Evolutionary conservation across 2,888 invertebrate species (phyloP).

Genomic region (Drosophila siamana): DNA sequence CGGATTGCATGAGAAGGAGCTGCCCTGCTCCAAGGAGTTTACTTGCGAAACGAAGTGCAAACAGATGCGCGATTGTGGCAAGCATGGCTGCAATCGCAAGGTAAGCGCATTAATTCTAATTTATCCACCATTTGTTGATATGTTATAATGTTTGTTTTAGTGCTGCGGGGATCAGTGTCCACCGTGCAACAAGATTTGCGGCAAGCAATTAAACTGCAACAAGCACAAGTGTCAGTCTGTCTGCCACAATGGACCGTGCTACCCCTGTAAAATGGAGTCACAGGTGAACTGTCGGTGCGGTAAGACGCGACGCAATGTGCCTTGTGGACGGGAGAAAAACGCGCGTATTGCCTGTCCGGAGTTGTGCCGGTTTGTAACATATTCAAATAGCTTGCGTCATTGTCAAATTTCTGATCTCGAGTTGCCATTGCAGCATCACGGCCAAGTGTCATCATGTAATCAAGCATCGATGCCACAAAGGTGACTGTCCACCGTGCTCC

Average conservation of each 20-base stretch:
- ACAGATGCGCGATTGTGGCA: slow-evolving; percentile 91
- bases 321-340: slow-evolving; percentile 93
- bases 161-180: slow-evolving; percentile 95
- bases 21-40: slow-evolving; percentile 94
- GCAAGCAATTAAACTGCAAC: slow-evolving; percentile 92
- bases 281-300: slow-evolving; percentile 92
- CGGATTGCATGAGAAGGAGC: slow-evolving; percentile 90
- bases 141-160: slow-evolving; percentile 83
- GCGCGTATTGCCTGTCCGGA: slow-evolving; percentile 91
- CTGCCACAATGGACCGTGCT: slow-evolving; percentile 92
- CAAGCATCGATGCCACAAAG: slow-evolving; percentile 92
- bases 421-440: slow-evolving; percentile 86
- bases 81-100: slow-evolving; percentile 95
- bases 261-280: slow-evolving; percentile 88
- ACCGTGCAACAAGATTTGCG: slow-evolving; percentile 94
- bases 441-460: slow-evolving; percentile 95
- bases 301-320: slow-evolving; percentile 90
- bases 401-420: background rate
- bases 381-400: background rate
- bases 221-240: slow-evolving; percentile 93
- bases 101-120: slow-evolving; percentile 83
- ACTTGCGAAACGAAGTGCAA: slow-evolving; percentile 96
- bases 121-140: background rate
- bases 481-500: slow-evolving; percentile 93
- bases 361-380: slow-evolving; percentile 88